A percentile compares a stretch with the other conserved stretches of the same genome.
These are phyloP conservation scores for Peromyscus leucopus DNA, from an alignment of 2,113 vertebrate species.

Conservation along the genomic window DNA sequence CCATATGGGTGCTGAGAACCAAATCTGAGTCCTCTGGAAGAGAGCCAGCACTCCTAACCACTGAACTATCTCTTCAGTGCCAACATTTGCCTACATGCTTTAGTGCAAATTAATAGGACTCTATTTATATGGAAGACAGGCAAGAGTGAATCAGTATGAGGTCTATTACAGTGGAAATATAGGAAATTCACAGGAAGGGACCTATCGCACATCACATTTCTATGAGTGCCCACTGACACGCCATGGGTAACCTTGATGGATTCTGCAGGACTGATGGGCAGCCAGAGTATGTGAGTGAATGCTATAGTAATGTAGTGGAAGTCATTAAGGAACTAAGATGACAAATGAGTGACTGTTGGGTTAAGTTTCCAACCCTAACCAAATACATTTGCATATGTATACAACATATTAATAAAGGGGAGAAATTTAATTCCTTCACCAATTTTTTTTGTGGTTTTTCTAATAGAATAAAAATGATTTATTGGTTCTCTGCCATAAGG, in stretches of 20 bases:
- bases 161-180: constrained; percentile 1
- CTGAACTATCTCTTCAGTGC: background rate
- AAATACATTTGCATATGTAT: background rate
- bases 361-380: background rate
- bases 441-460: constrained; percentile 2
- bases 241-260: background rate
- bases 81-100: background rate
- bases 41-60: background rate
- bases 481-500: background rate
- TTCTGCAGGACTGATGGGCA: background rate
- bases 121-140: background rate
- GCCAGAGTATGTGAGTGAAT: background rate
- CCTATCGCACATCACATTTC: background rate
- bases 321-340: background rate
- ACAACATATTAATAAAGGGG: background rate
- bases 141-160: constrained; percentile 31
- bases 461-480: constrained; percentile 8
- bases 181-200: background rate
- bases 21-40: background rate
- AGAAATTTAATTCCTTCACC: background rate
- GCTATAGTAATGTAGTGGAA: background rate
- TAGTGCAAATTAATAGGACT: constrained; percentile 25
- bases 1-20: background rate
- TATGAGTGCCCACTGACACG: no score
- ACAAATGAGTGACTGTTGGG: background rate